Conservation (phyloP, 1,140 invertebrate species). For the Drosophila lowei region DNA sequence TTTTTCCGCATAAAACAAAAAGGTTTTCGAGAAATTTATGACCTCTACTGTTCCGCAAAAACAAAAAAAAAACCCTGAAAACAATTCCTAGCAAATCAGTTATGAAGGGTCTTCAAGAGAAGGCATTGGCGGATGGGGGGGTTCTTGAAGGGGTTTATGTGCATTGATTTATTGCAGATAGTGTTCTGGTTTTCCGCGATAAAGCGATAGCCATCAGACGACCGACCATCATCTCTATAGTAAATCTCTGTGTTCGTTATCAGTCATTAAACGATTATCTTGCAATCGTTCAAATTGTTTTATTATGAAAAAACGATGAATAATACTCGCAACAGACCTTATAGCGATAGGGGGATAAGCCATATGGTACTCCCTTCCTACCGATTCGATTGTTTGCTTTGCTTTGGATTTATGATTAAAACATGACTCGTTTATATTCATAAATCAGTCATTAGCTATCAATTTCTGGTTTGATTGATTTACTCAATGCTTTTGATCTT, state of each 20-base stretch:
- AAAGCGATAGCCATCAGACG: conserved; percentile 23
- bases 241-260: conserved; percentile 55
- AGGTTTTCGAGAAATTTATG: conserved; percentile 57
- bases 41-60: conserved; percentile 8
- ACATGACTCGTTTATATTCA: conserved; percentile 31
- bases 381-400: not conserved
- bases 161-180: conserved; percentile 42
- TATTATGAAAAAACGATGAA: conserved; percentile 26
- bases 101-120: conserved; percentile 41
- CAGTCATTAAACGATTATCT: conserved; percentile 62
- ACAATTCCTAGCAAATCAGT: conserved; percentile 44
- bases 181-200: conserved; percentile 19
- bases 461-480: conserved; percentile 63
- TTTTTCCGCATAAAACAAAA: conserved; percentile 49
- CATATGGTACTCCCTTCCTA: conserved; percentile 28
- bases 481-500: conserved; percentile 58
- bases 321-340: conserved; percentile 3
- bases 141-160: conserved; percentile 15
- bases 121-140: not conserved
- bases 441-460: conserved; percentile 74
- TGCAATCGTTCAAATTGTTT: conserved; percentile 59
- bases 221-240: conserved; percentile 5
- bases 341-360: conserved; percentile 22
- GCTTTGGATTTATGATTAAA: conserved; percentile 23
- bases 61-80: conserved; percentile 1